A percentile compares a stretch with the other conserved stretches of the same genome.
Conservation (phyloP, 2,113 vertebrate genomes). For the Patagioenas fasciata region DNA sequence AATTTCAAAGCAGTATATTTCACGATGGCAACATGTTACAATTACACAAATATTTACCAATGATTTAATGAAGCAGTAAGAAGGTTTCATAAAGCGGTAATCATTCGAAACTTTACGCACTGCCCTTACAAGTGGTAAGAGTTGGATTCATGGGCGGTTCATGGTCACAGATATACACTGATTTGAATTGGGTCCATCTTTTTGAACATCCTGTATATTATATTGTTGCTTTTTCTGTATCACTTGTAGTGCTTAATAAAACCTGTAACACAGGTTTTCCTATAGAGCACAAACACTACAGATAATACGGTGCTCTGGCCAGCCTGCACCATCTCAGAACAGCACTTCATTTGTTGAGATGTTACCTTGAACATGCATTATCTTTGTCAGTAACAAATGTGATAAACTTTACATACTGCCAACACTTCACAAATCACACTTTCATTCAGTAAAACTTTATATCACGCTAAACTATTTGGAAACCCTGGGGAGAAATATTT, state of each 20-base stretch:
- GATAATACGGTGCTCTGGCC: neutral
- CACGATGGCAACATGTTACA: too few species aligned
- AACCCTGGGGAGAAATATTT: neutral
- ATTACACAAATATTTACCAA: too few species aligned
- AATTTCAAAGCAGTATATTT: too few species aligned
- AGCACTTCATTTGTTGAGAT: neutral
- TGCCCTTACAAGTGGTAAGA: too few species aligned
- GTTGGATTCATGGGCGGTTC: too few species aligned
- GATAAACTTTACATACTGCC: neutral
- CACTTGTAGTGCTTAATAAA: neutral
- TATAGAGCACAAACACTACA: neutral
- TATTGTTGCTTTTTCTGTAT: neutral
- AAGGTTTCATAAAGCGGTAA: too few species aligned
- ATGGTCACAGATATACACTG: too few species aligned
- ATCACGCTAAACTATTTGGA: neutral
- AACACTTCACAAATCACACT: neutral
- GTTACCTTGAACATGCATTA: neutral
- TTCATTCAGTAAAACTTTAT: neutral
- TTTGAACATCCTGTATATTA: too few species aligned
- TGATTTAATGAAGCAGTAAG: too few species aligned
- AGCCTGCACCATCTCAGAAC: neutral
- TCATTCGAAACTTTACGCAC: too few species aligned
- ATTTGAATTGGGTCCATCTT: too few species aligned
- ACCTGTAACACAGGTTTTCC: fast-evolving
- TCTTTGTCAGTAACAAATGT: neutral